phyloP scores from a whole-genome alignment of 2,797 vertebrate genomes.

The Hipposideros larvatus region DNA sequence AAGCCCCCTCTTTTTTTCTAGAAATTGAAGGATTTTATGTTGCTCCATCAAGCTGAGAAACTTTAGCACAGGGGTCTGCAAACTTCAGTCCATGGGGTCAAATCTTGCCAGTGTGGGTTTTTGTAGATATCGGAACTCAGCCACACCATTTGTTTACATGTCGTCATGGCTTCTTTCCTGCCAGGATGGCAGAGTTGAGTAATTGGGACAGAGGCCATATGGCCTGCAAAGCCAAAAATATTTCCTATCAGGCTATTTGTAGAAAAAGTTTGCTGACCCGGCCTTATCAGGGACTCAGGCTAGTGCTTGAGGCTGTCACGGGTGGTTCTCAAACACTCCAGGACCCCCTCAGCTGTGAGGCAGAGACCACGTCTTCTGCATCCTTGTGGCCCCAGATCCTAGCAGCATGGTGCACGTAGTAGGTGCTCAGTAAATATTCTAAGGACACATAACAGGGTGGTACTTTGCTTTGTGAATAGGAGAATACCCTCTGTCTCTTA shows the following conservation, averaged over 20 bases:
- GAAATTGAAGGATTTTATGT: neutral
- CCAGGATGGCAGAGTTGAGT: neutral
- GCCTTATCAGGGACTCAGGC: neutral
- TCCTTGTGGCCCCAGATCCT: neutral
- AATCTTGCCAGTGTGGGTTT: neutral
- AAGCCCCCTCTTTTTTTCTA: neutral
- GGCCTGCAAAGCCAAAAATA: neutral
- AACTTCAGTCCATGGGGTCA: accelerated
- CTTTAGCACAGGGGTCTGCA: neutral
- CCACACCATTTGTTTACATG: neutral
- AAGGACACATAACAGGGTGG: neutral
- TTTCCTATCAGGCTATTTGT: neutral
- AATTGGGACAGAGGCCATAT: neutral
- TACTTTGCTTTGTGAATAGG: neutral
- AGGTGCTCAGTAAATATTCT: neutral
- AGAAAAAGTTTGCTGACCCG: neutral
- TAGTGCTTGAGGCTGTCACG: neutral
- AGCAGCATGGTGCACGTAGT: no score
- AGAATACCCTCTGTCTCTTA: neutral
- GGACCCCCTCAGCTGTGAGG: neutral
- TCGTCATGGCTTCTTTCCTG: neutral
- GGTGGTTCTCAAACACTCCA: neutral
- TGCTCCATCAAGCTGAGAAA: neutral
- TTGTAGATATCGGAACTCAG: neutral
- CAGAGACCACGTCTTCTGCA: accelerated